Evolutionary conservation across 2,888 invertebrate genomes (phyloP), one percentile per base, ranked within the genome.

Genomic region (Oxytorus armatus): DNA sequence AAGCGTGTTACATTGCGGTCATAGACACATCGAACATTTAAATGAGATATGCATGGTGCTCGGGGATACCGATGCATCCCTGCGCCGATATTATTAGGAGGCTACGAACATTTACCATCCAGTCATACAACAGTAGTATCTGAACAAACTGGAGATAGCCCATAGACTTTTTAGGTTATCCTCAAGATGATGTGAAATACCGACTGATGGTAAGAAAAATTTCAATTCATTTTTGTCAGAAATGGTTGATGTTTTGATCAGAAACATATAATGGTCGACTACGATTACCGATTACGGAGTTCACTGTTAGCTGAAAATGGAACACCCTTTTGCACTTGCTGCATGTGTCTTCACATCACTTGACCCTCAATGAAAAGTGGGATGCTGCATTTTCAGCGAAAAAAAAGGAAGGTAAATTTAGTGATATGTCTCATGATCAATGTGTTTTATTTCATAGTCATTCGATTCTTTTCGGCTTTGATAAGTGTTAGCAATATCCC

Each of bases 11-110:
- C 25, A 2, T 23, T 16, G n/a, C 14, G 14, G 44, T 16, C 5
- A 44, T 7, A 44, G 14, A n/a, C 1, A 68, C 51, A 25, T 53
- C 23, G 25, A 42, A 42, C n/a, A 63, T 63, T 23, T 3, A 8
- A 7, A 21, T 39, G 21, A 11, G 7, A 16, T 23, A 29, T 14
- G 14, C 44, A 36, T 1, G 10, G 4, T 36, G 4, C 36, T 8
- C 36, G 3, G 10, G 36, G 4, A 8, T 36, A 36, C 1, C 8
- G 8, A 36, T 36, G 36, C 5, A 7, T 36, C 10, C 8, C 36
- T 7, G 36, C 4, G 10, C 1, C 36, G 36, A 7, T 36, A 8
- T 29, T 5, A 5, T 29, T 5, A 29, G 29, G 29, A 29, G 29
- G 29, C 29, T 29, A n/a, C 29, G 29, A 5, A 5, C 29, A 29